A percentile compares a stretch with the other conserved stretches of the same genome.
phyloP scores from a whole-genome alignment of 2,888 invertebrate species.

The Ophion costatus region DNA sequence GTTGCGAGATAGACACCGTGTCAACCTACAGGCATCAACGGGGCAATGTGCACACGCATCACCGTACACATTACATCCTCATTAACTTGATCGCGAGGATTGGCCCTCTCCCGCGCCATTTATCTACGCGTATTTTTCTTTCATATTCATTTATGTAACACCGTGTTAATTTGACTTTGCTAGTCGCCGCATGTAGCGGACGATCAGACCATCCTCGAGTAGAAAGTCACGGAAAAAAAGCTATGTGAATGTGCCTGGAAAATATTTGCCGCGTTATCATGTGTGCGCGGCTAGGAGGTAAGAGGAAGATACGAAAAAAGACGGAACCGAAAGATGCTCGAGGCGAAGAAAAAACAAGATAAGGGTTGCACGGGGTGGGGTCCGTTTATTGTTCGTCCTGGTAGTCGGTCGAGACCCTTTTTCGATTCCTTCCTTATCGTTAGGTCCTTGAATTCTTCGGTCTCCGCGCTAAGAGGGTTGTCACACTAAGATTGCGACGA shows the following conservation, averaged over 20 bases:
- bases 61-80: conserved; percentile 81
- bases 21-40: conserved; percentile 53
- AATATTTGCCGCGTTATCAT: not conserved
- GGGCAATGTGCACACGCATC: conserved; percentile 60
- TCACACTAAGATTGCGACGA: not conserved
- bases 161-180: conserved; percentile 80
- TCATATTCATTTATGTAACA: conserved; percentile 71
- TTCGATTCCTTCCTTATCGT: not conserved
- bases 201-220: not conserved
- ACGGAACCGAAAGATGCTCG: not conserved
- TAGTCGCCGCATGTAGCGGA: not conserved
- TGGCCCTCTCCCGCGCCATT: conserved; percentile 70
- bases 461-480: not conserved
- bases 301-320: not conserved
- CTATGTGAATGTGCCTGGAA: not conserved
- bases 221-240: not conserved
- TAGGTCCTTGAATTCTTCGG: not conserved
- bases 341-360: not conserved
- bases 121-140: conserved; percentile 65
- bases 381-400: not conserved
- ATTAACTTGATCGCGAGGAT: conserved; percentile 75
- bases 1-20: conserved; percentile 69
- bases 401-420: not conserved
- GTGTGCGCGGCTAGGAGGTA: not conserved
- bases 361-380: not conserved